phyloP scores from a whole-genome alignment of 1,140 invertebrate species.

The Gyrodactylus salaris region DNA sequence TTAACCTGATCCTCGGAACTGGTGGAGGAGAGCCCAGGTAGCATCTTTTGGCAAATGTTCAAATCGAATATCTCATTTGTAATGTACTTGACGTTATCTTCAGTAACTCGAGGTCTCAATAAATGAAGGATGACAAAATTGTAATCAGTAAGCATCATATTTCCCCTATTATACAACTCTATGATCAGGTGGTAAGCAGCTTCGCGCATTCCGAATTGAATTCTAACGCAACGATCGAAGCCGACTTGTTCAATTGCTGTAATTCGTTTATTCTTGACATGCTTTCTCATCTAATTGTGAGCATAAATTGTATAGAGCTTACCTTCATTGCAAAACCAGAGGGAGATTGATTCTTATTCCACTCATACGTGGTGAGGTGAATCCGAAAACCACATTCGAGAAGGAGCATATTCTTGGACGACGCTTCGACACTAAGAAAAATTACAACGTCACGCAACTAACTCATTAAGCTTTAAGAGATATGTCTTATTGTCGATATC shows the following conservation, averaged over 20 bases:
- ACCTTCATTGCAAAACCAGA: slow-evolving; percentile 95
- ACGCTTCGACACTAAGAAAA: not conserved
- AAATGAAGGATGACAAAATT: slow-evolving; percentile 67
- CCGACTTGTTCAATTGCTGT: slow-evolving; percentile 62
- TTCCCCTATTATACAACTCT: slow-evolving; percentile 81
- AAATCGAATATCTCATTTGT: slow-evolving; percentile 62
- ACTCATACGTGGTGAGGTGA: slow-evolving; percentile 73
- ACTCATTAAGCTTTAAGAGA: slow-evolving; percentile 40
- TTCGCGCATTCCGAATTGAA: slow-evolving; percentile 33
- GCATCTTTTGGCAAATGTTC: slow-evolving; percentile 30
- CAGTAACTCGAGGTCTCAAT: slow-evolving; percentile 45
- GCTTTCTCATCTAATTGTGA: slow-evolving; percentile 34
- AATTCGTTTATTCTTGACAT: slow-evolving; percentile 68
- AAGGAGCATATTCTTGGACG: slow-evolving; percentile 29
- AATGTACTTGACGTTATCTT: slow-evolving; percentile 27
- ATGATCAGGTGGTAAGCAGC: slow-evolving; percentile 75
- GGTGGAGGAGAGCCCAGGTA: not conserved
- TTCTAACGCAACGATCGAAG: slow-evolving; percentile 18
- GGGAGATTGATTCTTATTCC: slow-evolving; percentile 78
- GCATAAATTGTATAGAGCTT: slow-evolving; percentile 7
- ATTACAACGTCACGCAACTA: not conserved
- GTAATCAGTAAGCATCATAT: slow-evolving; percentile 65
- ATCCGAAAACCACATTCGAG: slow-evolving; percentile 71
- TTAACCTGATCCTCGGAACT: not conserved
- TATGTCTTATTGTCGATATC: slow-evolving; percentile 88